Evolutionary conservation across 2,113 vertebrate species (phyloP).

Genomic region (Nycticebus coucang): DNA sequence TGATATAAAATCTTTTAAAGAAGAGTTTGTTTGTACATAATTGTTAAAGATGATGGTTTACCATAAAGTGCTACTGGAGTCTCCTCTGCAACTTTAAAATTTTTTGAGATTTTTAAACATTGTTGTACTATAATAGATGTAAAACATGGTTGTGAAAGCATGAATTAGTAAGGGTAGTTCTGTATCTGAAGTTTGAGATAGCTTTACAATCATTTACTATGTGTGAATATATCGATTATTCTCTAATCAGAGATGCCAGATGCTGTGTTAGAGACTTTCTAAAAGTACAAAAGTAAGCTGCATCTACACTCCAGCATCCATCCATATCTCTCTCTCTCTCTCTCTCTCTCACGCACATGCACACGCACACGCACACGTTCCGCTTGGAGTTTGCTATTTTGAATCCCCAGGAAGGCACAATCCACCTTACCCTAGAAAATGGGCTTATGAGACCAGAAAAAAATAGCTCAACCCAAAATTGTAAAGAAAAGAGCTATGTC

Average conservation of each 20-base stretch:
- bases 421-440: not conserved
- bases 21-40: not conserved
- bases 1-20: not conserved
- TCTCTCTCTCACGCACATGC: not conserved
- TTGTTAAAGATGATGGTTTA: no score
- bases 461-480: not conserved
- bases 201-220: not conserved
- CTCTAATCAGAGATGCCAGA: not conserved
- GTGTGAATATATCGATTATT: rapidly evolving
- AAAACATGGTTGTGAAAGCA: not conserved
- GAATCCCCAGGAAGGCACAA: not conserved
- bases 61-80: not conserved
- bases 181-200: no score
- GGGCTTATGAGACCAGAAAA: not conserved
- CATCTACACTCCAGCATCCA: not conserved
- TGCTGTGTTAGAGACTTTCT: not conserved
- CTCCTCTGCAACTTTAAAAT: not conserved
- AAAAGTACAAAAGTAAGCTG: not conserved
- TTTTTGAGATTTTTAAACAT: not conserved
- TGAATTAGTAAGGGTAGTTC: not conserved
- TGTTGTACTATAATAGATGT: no score
- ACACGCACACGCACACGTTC: not conserved
- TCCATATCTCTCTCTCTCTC: not conserved
- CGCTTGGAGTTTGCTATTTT: not conserved
- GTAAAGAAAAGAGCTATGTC: not conserved